Conservation (phyloP, 2,113 vertebrate species). For the Pteronura brasiliensis region DNA sequence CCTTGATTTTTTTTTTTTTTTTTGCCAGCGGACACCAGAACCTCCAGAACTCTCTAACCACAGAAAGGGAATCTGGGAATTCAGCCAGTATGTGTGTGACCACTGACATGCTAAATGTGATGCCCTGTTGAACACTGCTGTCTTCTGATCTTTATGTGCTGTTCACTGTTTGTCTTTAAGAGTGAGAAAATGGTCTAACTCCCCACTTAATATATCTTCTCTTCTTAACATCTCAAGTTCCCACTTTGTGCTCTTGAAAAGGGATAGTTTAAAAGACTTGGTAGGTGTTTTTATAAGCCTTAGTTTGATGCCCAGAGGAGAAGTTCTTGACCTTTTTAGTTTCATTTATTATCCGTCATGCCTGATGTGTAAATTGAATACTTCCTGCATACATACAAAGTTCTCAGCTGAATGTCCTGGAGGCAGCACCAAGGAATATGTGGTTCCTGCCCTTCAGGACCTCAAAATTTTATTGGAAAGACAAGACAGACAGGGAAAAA, state of each 20-base stretch:
- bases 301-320: background rate
- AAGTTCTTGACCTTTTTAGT: background rate
- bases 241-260: background rate
- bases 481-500: background rate
- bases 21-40: background rate
- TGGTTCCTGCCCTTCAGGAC: background rate
- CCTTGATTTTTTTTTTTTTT: background rate
- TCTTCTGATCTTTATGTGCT: background rate
- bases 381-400: background rate
- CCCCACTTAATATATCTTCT: background rate
- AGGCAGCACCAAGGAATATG: background rate
- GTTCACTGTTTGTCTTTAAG: conserved; percentile 12
- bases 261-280: background rate
- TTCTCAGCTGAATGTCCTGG: background rate
- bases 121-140: background rate
- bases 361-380: conserved; percentile 15
- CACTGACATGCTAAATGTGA: background rate
- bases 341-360: background rate
- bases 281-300: conserved; percentile 13
- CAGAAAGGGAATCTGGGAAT: background rate
- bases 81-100: background rate
- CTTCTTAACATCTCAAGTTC: background rate
- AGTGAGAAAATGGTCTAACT: background rate
- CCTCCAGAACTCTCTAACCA: background rate
- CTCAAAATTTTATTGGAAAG: background rate